Evolutionary conservation across 1,140 invertebrate species (phyloP).

Genomic region (Ctenoplectra terminalis): DNA sequence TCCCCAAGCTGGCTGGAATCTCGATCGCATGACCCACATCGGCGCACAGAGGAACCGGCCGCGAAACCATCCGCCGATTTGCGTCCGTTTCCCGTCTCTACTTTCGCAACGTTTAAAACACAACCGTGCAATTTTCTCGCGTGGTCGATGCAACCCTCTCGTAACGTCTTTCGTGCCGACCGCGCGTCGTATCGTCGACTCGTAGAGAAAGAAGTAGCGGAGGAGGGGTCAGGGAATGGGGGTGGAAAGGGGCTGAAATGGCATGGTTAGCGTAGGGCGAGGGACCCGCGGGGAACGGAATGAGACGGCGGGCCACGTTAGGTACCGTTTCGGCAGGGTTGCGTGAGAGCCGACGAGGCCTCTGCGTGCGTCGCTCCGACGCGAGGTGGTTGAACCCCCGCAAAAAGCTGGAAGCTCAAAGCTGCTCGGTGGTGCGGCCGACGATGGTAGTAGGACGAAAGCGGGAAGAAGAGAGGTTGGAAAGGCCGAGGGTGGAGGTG

Average conservation of each 20-base stretch:
- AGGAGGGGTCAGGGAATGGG: neutral
- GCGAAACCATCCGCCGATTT: conserved; percentile 26
- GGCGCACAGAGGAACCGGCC: neutral
- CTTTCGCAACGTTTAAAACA: conserved; percentile 61
- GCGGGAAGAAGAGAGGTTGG: conserved; percentile 44
- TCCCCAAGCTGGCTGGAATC: neutral
- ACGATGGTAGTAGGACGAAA: conserved; percentile 43
- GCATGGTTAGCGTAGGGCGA: conserved; percentile 52
- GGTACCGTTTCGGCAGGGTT: conserved; percentile 72
- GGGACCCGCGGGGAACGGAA: conserved; percentile 7
- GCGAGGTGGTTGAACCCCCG: conserved; percentile 74
- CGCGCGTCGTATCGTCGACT: conserved; percentile 56
- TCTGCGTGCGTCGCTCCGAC: conserved; percentile 70
- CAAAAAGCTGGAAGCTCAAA: conserved; percentile 76
- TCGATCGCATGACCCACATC: conserved; percentile 39
- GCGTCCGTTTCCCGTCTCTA: conserved; percentile 25
- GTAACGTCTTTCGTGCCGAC: conserved; percentile 64
- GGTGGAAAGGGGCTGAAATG: conserved; percentile 47
- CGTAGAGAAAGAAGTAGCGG: conserved; percentile 29
- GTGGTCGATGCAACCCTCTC: conserved; percentile 66
- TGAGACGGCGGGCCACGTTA: conserved; percentile 66
- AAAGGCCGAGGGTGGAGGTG: conserved; percentile 47
- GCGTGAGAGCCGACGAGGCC: conserved; percentile 66
- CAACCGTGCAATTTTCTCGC: conserved; percentile 68
- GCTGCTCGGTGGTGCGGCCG: conserved; percentile 64